Evolutionary conservation across 2,113 vertebrate species (phyloP), one percentile per base, ranked within the genome.

Genomic region (Microtus pennsylvanicus): DNA sequence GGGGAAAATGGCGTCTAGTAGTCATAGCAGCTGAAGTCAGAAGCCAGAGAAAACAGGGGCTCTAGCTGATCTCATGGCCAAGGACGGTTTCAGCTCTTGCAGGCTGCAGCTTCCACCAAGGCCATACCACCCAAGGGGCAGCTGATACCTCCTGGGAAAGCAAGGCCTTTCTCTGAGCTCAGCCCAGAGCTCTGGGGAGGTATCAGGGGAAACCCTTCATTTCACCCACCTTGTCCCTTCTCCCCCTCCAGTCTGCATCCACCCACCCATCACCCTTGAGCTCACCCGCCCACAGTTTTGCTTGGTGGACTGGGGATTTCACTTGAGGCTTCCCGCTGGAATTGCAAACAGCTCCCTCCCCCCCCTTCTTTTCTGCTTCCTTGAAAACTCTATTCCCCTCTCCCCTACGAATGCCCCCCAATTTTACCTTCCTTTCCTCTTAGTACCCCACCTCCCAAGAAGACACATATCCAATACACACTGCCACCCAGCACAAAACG

Each of bases 1-100:
- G 67, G 85, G 21, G 72, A 97, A 98, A 95, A 97, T 98, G 97
- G 98, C 93, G 87, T 97, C 97, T 30, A 61, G 58, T 55, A 69
- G 65, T 45, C 12, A 74, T 91, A 47, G 87, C 85, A 92, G 95
- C 89, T 12, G 8, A n/a, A 89, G 75, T 89, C 96, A 92, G 81
- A 77, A 89, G 58, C 91, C 96, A 92, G 81, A 69, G 52, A 93
- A 58, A 65, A 45, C 30, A 9, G 38, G 47, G 21, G 50, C 65
- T 91, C 38, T 2, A 58, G 86, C 89, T 82, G 55, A 67, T 75
- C 21, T 38, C 91, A 50, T 0, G 1, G 42, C 67, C 16, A 3
- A 92, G 61, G 75, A 78, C 21, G 3, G 88, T 42, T 55, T 24
- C 87, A 89, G 94, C 82, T 72, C 55, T 69, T 47, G 3, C 4